Base-by-base conservation (phyloP, 2,797 vertebrate genomes). In the Lepilemur septentrionalis region DNA sequence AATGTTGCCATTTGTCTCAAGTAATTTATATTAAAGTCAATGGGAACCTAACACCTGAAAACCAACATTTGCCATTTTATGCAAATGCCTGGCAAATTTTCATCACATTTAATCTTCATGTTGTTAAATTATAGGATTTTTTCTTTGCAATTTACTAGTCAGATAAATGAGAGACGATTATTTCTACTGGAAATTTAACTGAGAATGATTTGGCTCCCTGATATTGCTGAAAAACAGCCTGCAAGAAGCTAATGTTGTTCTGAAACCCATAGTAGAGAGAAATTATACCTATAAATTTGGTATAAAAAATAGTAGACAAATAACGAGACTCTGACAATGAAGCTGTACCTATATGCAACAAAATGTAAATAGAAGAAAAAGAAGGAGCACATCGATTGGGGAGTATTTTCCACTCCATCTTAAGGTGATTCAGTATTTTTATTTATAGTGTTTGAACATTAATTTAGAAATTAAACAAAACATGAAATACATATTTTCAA, bases 11-110 rank as follows among this genome's bases (percentile, higher is more conserved):
- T 95, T 97, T 87, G 72, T 90, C 70, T 88, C 63, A 30, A 63
- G 35, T 85, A 93, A 96, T 97, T 96, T 97, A 92, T 96, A 91
- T 95, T 97, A 97, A 89, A 97, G 61, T 93, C 96, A 97, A 97
- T 97, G 35, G n/a, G 75, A 96, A 95, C 79, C 25, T 90, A 95
- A 81, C 20, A 84, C 93, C 84, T 78, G 63, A 96, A 97, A 97
- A 93, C 67, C 41, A 94, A 67, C 70, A 89, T 96, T 96, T 97
- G 79, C 95, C 95, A 96, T 93, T 96, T 97, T 94, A 78, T 79
- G 82, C 41, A 97, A 96, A 86, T 95, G 80, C 82, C 80, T 96
- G 83, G 73, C 38, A 92, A 88, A 92, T 97, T 96, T 97, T 96
- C 94, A 93, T 94, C 96, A 95, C 61, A 79, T 35, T 96, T 95